Base-by-base conservation (phyloP, 2,888 invertebrate genomes). In the Myopa testacea region DNA sequence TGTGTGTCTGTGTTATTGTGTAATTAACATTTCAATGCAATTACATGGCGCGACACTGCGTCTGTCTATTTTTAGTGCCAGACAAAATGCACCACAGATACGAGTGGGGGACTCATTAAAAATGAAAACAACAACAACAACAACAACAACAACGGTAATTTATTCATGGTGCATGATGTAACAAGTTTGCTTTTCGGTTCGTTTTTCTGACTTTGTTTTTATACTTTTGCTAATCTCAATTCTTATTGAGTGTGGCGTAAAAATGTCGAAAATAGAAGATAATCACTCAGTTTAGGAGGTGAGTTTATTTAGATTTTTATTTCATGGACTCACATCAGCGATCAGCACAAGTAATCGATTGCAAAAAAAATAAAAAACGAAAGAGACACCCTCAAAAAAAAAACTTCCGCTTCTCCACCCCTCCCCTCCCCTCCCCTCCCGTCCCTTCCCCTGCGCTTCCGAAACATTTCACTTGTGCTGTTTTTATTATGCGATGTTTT, bases 31-130 rank as follows among this genome's bases (percentile, higher is more conserved):
- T 78, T 73, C 67, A 79, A 26, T 78, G 79, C 78, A 79, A 81
- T 81, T 79, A 82, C 82, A 83, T 85, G 85, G 85, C 86, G 85
- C 86, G 85, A 85, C 86, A 86, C 84, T 84, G 83, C 85, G 85
- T 85, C 85, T 85, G 83, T 83, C 85, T 85, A 85, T 85, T 85
- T 85, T 82, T 86, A 85, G 83, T 71, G 78, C 80, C 78, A 69
- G 81, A 40, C 81, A 72, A 68, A 68, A 77, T 65, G 40, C 73
- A 68, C 58, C 40, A 73, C 40, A 52, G 74, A 70, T 50, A 76
- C 58, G 37, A 74, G 50, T 10, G 26, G n/a, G n/a, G 26, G 26
- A 62, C 34, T 62, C 62, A 62, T 62, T 62, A 62, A 62, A 19
- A 26, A 26, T 26, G 62, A 19, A 10, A 26, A 26, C 19, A 62